Percentiles rank a stretch among this genome's conserved stretches.
These are phyloP conservation scores for Orthonyx spaldingii DNA, from an alignment of 2,113 vertebrate species.

Conservation along the genomic window DNA sequence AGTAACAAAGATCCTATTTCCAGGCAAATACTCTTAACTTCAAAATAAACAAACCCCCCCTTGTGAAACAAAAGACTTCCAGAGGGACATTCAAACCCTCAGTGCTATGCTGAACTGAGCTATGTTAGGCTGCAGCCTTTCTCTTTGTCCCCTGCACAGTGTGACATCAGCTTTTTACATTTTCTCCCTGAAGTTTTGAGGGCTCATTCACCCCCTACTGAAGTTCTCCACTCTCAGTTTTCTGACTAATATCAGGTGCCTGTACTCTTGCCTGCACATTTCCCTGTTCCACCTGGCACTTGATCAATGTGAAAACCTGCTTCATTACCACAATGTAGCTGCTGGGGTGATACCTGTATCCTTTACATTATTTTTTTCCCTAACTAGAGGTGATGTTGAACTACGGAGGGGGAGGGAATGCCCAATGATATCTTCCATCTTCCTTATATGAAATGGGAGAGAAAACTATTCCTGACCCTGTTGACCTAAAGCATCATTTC, in stretches of 20 bases:
- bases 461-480: not conserved
- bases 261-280: not conserved
- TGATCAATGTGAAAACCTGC: not conserved
- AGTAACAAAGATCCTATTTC: slow-evolving; percentile 41
- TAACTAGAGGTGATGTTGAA: not conserved
- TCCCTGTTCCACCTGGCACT: not conserved
- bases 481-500: not conserved
- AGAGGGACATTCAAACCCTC: not conserved
- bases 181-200: not conserved
- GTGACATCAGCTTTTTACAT: not conserved
- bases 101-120: not conserved
- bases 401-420: not conserved
- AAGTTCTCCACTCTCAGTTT: not conserved
- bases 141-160: not conserved
- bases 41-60: not conserved
- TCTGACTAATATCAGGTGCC: fast-evolving
- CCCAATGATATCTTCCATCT: not conserved
- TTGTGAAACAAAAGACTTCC: not conserved
- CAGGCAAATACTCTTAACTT: slow-evolving; percentile 18
- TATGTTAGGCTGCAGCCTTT: not conserved
- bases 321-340: not conserved
- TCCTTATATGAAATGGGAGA: not conserved
- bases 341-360: not conserved
- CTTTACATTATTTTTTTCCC: not conserved
- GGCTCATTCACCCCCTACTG: not conserved